phyloP scores from a whole-genome alignment of 2,888 invertebrate genomes.

The Clostera curtula region DNA sequence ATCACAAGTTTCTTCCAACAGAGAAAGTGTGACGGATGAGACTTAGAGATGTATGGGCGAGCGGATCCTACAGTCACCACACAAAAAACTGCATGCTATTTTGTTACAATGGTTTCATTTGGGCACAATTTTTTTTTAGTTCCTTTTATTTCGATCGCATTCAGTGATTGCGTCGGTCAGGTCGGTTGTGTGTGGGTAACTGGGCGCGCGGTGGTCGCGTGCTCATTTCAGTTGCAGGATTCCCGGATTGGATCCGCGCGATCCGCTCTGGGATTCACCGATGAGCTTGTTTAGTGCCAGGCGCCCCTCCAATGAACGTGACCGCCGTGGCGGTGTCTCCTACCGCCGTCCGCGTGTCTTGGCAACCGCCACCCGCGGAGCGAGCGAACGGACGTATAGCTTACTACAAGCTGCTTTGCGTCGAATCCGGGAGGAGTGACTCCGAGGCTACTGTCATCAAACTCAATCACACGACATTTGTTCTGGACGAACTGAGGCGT shows the following conservation, averaged over 20 bases:
- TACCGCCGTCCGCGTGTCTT: conserved; percentile 90
- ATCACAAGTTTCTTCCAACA: conserved; percentile 52
- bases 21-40: conserved; percentile 57
- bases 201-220: conserved; percentile 27
- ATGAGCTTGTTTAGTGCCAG: conserved; percentile 86
- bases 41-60: conserved; percentile 64
- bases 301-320: conserved; percentile 96
- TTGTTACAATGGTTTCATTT: conserved; percentile 51
- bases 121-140: conserved; percentile 38
- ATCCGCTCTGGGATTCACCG: conserved; percentile 25
- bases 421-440: conserved; percentile 89
- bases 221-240: conserved; percentile 52
- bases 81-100: conserved; percentile 51
- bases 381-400: conserved; percentile 94
- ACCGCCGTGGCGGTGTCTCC: conserved; percentile 91
- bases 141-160: conserved; percentile 61
- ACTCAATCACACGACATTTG: conserved; percentile 85
- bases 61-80: conserved; percentile 55
- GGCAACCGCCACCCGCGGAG: conserved; percentile 94
- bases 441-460: conserved; percentile 88
- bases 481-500: conserved; percentile 91
- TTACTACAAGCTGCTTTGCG: conserved; percentile 95
- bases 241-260: conserved; percentile 14
- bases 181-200: conserved; percentile 32
- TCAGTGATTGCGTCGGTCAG: conserved; percentile 71